phyloP scores from a whole-genome alignment of 2,797 vertebrate species.

The Urocyon cinereoargenteus region DNA sequence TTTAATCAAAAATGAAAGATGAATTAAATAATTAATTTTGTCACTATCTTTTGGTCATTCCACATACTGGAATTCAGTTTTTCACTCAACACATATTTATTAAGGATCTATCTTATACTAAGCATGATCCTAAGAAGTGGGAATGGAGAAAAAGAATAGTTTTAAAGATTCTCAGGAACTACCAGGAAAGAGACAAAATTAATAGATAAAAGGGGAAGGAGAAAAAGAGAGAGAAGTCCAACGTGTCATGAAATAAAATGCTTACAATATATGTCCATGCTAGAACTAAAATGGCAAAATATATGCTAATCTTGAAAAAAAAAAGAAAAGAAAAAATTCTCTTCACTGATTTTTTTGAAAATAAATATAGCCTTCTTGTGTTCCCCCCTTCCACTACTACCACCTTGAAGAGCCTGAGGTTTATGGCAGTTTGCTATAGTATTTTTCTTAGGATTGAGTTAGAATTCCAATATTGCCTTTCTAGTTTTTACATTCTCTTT shows the following conservation, averaged over 20 bases:
- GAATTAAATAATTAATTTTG: not conserved
- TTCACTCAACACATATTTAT: not conserved
- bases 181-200: not conserved
- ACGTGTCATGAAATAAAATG: not conserved
- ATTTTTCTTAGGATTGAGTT: constrained; percentile 58
- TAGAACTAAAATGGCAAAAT: constrained; percentile 37
- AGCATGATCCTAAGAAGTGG: not conserved
- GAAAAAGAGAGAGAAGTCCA: not conserved
- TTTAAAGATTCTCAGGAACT: constrained; percentile 32
- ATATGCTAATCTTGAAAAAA: not conserved
- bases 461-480: constrained; percentile 50
- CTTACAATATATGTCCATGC: not conserved
- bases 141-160: not conserved
- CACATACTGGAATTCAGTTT: not conserved
- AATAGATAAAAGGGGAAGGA: not conserved
- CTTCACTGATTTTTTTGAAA: constrained; percentile 33
- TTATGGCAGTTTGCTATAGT: not conserved
- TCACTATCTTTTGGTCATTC: not conserved
- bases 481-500: constrained; percentile 61
- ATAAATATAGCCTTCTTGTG: not conserved
- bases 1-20: not conserved
- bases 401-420: not conserved
- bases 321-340: constrained; percentile 30
- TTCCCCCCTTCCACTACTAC: not conserved
- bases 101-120: not conserved